phyloP scores from a whole-genome alignment of 2,888 invertebrate species.

The Sialis lutaria region DNA sequence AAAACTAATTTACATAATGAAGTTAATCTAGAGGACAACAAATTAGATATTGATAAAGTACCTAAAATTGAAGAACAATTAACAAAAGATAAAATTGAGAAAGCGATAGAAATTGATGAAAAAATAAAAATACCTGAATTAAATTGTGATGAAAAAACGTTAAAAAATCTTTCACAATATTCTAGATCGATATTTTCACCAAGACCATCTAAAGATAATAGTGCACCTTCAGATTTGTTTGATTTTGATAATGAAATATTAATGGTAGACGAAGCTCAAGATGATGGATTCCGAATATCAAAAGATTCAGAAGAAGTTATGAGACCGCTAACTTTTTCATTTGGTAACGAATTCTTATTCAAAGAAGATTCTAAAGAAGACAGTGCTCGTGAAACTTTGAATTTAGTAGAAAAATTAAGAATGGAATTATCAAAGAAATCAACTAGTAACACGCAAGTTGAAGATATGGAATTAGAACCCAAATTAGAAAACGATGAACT shows the following conservation, averaged over 20 bases:
- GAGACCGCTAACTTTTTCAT: constrained; percentile 42
- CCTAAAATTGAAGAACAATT: constrained; percentile 7
- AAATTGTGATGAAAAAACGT: constrained; percentile 15
- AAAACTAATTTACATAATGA: constrained; percentile 6
- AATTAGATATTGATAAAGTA: constrained; percentile 17
- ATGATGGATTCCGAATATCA: constrained; percentile 43
- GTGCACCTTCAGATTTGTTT: constrained; percentile 32
- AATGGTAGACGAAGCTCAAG: constrained; percentile 38
- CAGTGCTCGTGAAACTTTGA: constrained; percentile 64
- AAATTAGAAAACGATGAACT: constrained; percentile 13
- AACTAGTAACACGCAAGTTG: constrained; percentile 25
- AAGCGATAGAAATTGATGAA: constrained; percentile 11
- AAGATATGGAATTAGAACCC: constrained; percentile 4
- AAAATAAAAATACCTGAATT: constrained; percentile 12
- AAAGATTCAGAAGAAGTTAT: constrained; percentile 42
- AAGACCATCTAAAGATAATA: constrained; percentile 38
- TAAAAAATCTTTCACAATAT: constrained; percentile 13
- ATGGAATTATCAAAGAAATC: constrained; percentile 54
- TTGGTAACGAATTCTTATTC: constrained; percentile 46
- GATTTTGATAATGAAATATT: constrained; percentile 43
- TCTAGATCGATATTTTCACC: constrained; percentile 55
- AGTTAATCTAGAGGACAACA: constrained; percentile 16
- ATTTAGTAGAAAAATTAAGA: constrained; percentile 68
- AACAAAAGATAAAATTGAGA: constrained; percentile 10
- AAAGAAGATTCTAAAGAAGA: constrained; percentile 70